These are phyloP conservation scores for Phalacrocorax brasilianus DNA, from an alignment of 2,113 vertebrate species.

Conservation along the genomic window DNA sequence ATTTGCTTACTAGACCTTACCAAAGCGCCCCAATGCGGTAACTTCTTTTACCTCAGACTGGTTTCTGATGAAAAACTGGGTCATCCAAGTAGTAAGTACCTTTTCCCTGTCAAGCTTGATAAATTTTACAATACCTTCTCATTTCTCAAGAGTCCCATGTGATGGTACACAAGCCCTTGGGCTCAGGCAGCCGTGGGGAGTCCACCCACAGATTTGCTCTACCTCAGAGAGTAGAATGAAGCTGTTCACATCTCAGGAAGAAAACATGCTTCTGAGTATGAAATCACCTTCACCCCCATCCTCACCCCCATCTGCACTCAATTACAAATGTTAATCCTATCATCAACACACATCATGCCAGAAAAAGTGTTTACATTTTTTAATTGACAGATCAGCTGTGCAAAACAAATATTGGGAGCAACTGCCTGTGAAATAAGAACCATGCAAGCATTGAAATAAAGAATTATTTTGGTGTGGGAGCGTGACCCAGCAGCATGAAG, in stretches of 20 bases:
- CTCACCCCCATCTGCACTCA: background rate
- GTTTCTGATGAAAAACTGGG: background rate
- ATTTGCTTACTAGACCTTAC: background rate
- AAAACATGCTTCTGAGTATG: background rate
- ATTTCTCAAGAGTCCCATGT: background rate
- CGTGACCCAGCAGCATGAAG: background rate
- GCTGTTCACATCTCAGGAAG: background rate
- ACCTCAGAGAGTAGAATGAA: background rate
- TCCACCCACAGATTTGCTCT: background rate
- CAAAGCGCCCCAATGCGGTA: background rate
- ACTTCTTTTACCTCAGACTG: background rate
- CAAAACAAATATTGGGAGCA: background rate
- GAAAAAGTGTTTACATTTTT: background rate
- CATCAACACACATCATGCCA: rapidly evolving
- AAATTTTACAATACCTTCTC: background rate
- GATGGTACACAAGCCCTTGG: background rate
- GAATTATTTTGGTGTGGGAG: background rate
- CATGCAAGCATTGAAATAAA: background rate
- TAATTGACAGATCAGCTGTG: background rate
- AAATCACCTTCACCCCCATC: background rate
- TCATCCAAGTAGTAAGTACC: background rate
- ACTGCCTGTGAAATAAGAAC: background rate
- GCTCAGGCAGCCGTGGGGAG: rapidly evolving
- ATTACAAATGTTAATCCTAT: background rate
- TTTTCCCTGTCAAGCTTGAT: background rate